Base-by-base conservation (phyloP, 2,113 vertebrate species). In the Tragulus kanchil region DNA sequence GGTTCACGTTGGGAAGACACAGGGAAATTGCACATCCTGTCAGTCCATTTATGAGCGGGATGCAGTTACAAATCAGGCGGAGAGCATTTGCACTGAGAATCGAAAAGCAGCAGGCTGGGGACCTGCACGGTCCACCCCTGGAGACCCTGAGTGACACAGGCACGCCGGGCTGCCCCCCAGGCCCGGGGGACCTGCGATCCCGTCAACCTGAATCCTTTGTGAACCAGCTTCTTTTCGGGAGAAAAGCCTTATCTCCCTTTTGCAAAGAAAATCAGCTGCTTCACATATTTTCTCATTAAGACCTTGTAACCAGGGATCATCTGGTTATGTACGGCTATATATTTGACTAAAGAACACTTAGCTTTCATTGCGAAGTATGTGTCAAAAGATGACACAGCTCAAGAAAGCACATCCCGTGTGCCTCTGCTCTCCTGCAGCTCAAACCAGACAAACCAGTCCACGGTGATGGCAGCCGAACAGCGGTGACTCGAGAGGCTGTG, bases 21-120 rank as follows among this genome's bases (percentile, higher is more conserved):
- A 88, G 90, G 98, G 95, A 97, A 98, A 98, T 86, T 71, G 98
- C 98, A 98, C 97, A 98, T 94, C 92, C 97, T 98, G 98, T 97
- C 98, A 98, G 96, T 98, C 97, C 62, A 0, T 78, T 73, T 96
- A 98, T 98, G 82, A 98, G 96, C 97, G 61, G 97, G 91, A 91
- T 42, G 97, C 58, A 96, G 97, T 97, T 97, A 95, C 96, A 98
- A 96, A 98, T 97, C 98, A 98, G 98, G 88, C 88, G 52, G 67
- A 69, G 92, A 98, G 95, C 86, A 97, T 98, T 98, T 98, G 98
- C 97, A 98, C 97, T 25, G 69, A 93, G 96, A 98, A 95, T 96
- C 65, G 90, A 79, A 88, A 96, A 89, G 88, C 0, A 8, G 11
- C 87, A 42, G 73, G 58, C 73, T 93, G 6, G 2, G 71, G 56